Conservation (phyloP, 1,140 invertebrate genomes). For the Drosophila takahashii region DNA sequence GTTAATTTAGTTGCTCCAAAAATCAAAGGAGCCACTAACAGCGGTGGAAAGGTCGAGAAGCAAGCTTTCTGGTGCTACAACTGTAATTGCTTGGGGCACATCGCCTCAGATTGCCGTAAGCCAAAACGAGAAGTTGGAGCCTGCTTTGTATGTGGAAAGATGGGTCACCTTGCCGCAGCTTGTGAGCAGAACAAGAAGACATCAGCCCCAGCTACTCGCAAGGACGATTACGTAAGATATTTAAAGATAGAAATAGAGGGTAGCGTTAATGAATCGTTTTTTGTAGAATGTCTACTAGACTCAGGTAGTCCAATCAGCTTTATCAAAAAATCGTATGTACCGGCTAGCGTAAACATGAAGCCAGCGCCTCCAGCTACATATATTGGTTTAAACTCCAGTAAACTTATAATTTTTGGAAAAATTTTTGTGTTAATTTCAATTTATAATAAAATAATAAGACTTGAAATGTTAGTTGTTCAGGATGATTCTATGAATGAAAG, state of each 20-base stretch:
- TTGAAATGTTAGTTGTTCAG: not conserved
- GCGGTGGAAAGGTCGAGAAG: not conserved
- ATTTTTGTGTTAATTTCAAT: not conserved
- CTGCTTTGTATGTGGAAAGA: not conserved
- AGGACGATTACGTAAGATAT: not conserved
- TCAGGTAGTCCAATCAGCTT: not conserved
- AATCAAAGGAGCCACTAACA: not conserved
- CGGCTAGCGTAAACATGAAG: not conserved
- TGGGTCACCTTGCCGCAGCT: no score
- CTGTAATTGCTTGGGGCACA: not conserved
- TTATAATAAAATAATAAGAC: slow-evolving; percentile 3
- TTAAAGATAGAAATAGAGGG: no score
- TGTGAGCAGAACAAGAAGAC: not conserved
- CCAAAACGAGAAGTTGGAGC: not conserved
- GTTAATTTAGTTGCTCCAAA: not conserved
- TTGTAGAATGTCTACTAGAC: not conserved
- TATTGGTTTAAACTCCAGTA: not conserved
- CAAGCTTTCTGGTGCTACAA: not conserved
- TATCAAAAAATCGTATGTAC: not conserved
- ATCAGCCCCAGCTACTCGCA: not conserved
- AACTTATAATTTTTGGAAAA: not conserved
- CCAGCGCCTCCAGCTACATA: not conserved
- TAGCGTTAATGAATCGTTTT: no score
- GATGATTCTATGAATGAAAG: not conserved
- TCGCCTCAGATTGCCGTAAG: not conserved